These are phyloP conservation scores for Petrocephalus sullivani DNA, from an alignment of 2,797 vertebrate species.

Conservation along the genomic window DNA sequence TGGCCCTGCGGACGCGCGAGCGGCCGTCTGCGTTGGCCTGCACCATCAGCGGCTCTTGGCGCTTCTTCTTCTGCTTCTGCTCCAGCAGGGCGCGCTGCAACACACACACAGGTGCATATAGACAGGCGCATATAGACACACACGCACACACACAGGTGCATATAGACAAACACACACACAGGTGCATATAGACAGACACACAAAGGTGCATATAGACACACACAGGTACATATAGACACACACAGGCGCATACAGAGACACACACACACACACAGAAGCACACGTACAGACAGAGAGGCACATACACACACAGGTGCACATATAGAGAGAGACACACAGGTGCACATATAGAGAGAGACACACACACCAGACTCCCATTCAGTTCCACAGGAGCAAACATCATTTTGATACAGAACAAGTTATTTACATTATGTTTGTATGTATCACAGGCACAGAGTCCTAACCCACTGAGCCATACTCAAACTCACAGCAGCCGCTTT, in stretches of 20 bases:
- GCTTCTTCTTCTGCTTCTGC: slow-evolving; percentile 97
- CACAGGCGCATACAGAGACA: too few species aligned
- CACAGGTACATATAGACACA: too few species aligned
- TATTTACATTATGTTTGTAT: background rate
- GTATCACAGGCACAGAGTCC: background rate
- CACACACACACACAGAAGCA: too few species aligned
- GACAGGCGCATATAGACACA: slow-evolving; percentile 47
- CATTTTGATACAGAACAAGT: background rate
- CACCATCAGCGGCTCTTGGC: slow-evolving; percentile 97
- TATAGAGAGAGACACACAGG: too few species aligned
- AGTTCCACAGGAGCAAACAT: background rate
- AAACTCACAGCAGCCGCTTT: background rate
- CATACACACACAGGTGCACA: too few species aligned
- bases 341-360: too few species aligned
- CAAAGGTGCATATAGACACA: too few species aligned
- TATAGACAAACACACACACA: background rate
- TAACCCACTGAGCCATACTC: background rate
- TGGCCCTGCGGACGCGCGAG: slow-evolving; percentile 77
- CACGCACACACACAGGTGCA: slow-evolving; percentile 57
- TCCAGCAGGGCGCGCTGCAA: slow-evolving; percentile 84
- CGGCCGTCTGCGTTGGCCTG: slow-evolving; percentile 89
- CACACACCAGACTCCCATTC: background rate
- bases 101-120: slow-evolving; percentile 6
- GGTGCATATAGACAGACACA: too few species aligned
- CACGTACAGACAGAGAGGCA: too few species aligned